Percentiles rank a stretch among this genome's conserved stretches.
phyloP scores from a whole-genome alignment of 2,113 vertebrate genomes.

The Scortum barcoo region DNA sequence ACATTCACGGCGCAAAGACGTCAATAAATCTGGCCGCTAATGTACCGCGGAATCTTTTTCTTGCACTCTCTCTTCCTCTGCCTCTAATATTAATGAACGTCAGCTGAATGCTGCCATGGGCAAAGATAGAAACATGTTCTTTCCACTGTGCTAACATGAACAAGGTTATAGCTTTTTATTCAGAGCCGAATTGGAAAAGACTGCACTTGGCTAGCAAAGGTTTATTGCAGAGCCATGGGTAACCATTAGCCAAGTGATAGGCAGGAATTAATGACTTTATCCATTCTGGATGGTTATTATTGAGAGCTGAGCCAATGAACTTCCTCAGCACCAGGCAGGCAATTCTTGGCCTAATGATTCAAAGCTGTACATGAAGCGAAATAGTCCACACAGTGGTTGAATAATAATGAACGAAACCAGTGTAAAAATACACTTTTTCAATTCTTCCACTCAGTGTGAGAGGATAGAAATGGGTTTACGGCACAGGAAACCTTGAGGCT shows the following conservation, averaged over 20 bases:
- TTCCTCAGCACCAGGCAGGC: conserved; percentile 35
- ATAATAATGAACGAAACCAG: conserved; percentile 55
- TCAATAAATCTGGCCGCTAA: conserved; percentile 84
- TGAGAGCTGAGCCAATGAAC: conserved; percentile 54
- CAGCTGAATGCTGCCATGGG: conserved; percentile 66
- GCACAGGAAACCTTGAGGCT: conserved; percentile 58
- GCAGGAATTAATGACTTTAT: conserved; percentile 61
- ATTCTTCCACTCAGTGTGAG: conserved; percentile 15
- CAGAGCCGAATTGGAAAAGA: conserved; percentile 50
- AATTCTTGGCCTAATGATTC: conserved; percentile 56
- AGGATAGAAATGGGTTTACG: conserved; percentile 51
- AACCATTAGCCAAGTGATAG: conserved; percentile 57
- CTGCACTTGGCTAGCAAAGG: conserved; percentile 21
- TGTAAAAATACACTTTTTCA: conserved; percentile 30
- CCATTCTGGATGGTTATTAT: conserved; percentile 43
- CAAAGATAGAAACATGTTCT: conserved; percentile 74
- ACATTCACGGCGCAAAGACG: conserved; percentile 75
- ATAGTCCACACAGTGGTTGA: conserved; percentile 23
- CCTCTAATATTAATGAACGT: conserved; percentile 83
- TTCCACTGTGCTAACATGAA: conserved; percentile 68
- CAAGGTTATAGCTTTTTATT: conserved; percentile 55
- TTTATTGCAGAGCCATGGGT: conserved; percentile 48
- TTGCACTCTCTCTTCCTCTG: conserved; percentile 50
- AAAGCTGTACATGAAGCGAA: conserved; percentile 58
- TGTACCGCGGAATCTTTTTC: conserved; percentile 76